A percentile compares a stretch with the other conserved stretches of the same genome.
Conservation (phyloP, 2,113 vertebrate genomes). For the Saimiri boliviensis region DNA sequence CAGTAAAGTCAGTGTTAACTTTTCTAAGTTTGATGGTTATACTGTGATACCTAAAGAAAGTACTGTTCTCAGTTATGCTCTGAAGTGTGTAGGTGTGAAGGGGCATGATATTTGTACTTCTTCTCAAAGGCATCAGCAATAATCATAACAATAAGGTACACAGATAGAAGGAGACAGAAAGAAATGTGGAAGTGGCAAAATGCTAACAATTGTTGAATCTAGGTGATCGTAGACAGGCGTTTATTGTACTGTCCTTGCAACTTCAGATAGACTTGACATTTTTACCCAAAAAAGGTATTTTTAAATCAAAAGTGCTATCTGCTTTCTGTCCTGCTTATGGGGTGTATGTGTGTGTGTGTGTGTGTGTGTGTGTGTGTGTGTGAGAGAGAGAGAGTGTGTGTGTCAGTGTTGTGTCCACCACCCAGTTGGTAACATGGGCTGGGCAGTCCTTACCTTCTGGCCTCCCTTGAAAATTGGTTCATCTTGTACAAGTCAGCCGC, state of each 20-base stretch:
- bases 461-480: neutral
- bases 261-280: neutral
- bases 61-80: neutral
- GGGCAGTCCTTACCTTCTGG: neutral
- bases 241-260: neutral
- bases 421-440: no score
- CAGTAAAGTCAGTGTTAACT: accelerated
- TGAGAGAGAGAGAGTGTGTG: no score
- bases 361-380: neutral
- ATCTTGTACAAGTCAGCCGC: neutral
- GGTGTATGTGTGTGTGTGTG: neutral
- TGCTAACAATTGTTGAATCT: neutral
- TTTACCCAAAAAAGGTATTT: neutral
- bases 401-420: no score
- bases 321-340: constrained; percentile 76
- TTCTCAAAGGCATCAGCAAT: neutral
- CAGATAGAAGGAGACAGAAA: neutral
- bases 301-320: constrained; percentile 78
- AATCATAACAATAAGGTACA: accelerated
- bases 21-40: neutral
- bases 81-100: neutral
- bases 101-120: neutral
- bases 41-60: no score
- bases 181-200: neutral
- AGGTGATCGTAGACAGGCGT: neutral